Evolutionary conservation across 2,797 vertebrate genomes (phyloP).

Genomic region (Rhynchotus rufescens): DNA sequence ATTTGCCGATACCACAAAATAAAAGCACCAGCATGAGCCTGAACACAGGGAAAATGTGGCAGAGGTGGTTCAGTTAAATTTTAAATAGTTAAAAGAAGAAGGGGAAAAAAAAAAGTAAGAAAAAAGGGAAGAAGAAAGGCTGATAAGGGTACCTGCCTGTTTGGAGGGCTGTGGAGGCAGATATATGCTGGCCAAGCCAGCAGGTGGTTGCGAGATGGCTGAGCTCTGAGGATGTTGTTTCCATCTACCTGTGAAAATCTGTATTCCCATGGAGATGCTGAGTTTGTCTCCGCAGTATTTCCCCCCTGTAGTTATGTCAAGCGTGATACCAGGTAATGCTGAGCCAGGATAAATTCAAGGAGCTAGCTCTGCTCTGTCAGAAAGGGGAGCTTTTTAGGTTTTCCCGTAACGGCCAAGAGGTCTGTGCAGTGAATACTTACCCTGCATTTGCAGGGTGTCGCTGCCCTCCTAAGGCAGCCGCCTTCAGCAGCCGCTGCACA

Average conservation of each 20-base stretch:
- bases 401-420: too few species aligned
- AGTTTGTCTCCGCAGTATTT: background rate
- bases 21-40: background rate
- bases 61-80: background rate
- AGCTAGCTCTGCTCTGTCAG: background rate
- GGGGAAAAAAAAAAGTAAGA: too few species aligned
- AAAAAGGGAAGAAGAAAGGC: too few species aligned
- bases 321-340: background rate
- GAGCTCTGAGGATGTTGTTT: background rate
- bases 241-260: background rate
- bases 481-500: background rate
- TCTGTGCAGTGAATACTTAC: background rate
- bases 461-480: background rate
- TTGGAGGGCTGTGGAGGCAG: too few species aligned
- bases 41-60: background rate
- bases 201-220: background rate
- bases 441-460: background rate
- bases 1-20: background rate
- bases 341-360: background rate
- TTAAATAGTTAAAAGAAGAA: background rate
- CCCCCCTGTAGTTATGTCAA: background rate
- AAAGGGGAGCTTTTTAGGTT: background rate
- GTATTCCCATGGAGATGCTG: background rate
- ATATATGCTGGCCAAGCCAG: background rate
- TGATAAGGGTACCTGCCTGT: too few species aligned